phyloP scores from a whole-genome alignment of 1,140 invertebrate species.

The Drosophila nasuta region DNA sequence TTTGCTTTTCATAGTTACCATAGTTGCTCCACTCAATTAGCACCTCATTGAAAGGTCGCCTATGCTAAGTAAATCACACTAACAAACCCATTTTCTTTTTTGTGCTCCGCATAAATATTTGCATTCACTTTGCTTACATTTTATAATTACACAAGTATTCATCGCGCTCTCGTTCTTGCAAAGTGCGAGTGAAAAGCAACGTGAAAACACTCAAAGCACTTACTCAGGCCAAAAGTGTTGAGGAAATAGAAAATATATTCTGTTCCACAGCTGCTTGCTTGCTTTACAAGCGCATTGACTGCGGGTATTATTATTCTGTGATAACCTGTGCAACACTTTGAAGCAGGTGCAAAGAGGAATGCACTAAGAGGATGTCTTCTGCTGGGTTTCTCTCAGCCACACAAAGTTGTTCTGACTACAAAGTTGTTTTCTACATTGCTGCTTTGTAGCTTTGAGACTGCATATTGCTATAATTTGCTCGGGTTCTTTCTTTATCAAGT shows the following conservation, averaged over 20 bases:
- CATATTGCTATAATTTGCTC: too few species aligned
- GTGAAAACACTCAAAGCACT: constrained; percentile 6
- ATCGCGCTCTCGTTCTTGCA: neutral
- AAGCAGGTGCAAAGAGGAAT: neutral
- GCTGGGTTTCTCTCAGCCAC: neutral
- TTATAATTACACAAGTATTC: constrained; percentile 18
- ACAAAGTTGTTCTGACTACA: neutral
- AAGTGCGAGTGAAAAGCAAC: neutral
- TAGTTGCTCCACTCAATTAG: constrained; percentile 10
- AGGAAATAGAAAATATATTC: neutral
- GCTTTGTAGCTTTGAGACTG: too few species aligned
- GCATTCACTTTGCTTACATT: constrained; percentile 14
- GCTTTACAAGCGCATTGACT: neutral
- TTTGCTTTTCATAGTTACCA: neutral
- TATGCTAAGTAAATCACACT: constrained; percentile 3
- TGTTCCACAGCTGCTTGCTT: neutral
- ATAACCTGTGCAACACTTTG: neutral
- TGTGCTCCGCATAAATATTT: neutral
- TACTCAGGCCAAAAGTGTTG: neutral
- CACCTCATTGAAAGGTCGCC: constrained; percentile 1
- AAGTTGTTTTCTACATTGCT: too few species aligned
- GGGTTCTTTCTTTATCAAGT: too few species aligned
- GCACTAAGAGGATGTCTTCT: neutral
- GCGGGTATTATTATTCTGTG: neutral
- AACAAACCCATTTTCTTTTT: neutral